Conservation (phyloP, 2,888 invertebrate genomes). For the Phyllotreta cruciferae region DNA sequence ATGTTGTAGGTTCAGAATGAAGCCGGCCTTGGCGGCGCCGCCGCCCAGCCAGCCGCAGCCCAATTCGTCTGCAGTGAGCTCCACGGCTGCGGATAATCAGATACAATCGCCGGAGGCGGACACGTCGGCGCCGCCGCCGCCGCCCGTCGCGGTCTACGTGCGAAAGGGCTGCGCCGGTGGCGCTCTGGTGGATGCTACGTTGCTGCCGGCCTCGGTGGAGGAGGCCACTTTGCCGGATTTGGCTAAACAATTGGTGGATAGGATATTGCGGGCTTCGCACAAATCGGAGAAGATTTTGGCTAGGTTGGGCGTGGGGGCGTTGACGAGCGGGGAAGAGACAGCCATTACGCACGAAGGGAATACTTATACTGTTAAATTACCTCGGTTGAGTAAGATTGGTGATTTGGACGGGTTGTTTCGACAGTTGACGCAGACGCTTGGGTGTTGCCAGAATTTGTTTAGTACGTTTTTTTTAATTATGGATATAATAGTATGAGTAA, state of each 20-base stretch:
- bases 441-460: slow-evolving; percentile 67
- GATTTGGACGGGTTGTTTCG: slow-evolving; percentile 65
- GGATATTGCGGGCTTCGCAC: slow-evolving; percentile 53
- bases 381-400: slow-evolving; percentile 56
- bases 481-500: not conserved
- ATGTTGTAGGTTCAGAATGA: slow-evolving; percentile 63
- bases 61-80: slow-evolving; percentile 39
- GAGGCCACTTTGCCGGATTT: slow-evolving; percentile 60
- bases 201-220: slow-evolving; percentile 62
- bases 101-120: slow-evolving; percentile 58
- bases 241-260: slow-evolving; percentile 55
- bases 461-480: slow-evolving; percentile 52
- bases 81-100: slow-evolving; percentile 47
- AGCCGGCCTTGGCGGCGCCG: slow-evolving; percentile 53
- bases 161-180: slow-evolving; percentile 64
- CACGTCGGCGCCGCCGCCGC: slow-evolving; percentile 61
- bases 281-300: slow-evolving; percentile 57
- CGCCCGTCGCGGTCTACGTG: slow-evolving; percentile 63
- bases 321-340: slow-evolving; percentile 55
- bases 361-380: slow-evolving; percentile 66
- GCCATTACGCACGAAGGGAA: slow-evolving; percentile 58
- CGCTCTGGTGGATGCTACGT: slow-evolving; percentile 61
- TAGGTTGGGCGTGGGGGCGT: slow-evolving; percentile 33
- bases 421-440: slow-evolving; percentile 62
- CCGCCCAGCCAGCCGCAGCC: slow-evolving; percentile 32